phyloP scores from a whole-genome alignment of 1,140 invertebrate genomes.

The Ips typographus region DNA sequence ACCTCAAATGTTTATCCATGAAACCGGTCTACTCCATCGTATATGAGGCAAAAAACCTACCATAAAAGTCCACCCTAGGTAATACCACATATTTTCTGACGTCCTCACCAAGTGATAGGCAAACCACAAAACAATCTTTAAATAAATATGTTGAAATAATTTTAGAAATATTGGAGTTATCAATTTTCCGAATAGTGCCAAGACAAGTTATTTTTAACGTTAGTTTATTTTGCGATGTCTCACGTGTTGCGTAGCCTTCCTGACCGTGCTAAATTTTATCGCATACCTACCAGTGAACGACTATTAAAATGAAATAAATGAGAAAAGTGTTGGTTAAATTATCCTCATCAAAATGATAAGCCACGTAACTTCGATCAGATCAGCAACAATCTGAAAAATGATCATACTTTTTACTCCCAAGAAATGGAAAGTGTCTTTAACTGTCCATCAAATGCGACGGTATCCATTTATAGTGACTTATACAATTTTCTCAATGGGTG shows the following conservation, averaged over 20 bases:
- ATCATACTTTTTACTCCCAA: background rate
- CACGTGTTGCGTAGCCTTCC: constrained; percentile 15
- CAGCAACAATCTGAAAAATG: background rate
- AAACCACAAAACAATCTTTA: constrained; percentile 4
- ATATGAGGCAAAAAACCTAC: too few relatives aligned
- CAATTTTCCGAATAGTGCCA: constrained; percentile 35
- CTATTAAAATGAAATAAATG: too few relatives aligned
- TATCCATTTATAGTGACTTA: constrained; percentile 8
- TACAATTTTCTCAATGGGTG: constrained; percentile 12
- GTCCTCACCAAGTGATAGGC: too few relatives aligned
- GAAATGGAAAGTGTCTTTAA: constrained; percentile 23
- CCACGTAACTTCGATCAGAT: too few relatives aligned
- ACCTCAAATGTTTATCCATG: too few relatives aligned
- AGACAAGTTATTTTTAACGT: constrained; percentile 34
- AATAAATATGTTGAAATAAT: constrained; percentile 30
- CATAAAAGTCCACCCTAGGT: too few relatives aligned
- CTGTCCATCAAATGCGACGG: constrained; percentile 11
- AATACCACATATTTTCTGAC: too few relatives aligned
- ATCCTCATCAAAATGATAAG: too few relatives aligned
- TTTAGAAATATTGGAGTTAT: constrained; percentile 33
- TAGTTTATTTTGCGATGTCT: constrained; percentile 27
- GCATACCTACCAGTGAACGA: too few relatives aligned
- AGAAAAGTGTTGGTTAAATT: too few relatives aligned
- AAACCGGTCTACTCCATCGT: too few relatives aligned
- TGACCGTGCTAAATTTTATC: too few relatives aligned